Conservation (phyloP, 2,888 invertebrate species). For the Pogonocherus hispidulus region DNA sequence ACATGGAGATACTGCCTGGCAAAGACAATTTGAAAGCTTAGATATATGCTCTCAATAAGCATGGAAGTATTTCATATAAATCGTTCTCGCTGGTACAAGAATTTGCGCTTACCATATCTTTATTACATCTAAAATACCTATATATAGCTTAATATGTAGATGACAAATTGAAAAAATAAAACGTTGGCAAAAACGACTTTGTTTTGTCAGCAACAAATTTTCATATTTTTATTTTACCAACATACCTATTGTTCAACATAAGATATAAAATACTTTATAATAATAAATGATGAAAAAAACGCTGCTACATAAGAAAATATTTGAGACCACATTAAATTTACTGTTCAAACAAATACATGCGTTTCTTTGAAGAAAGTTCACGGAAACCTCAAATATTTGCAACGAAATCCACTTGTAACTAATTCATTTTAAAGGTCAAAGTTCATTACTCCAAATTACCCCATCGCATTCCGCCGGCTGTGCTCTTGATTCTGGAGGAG, state of each 20-base stretch:
- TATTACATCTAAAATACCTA: neutral
- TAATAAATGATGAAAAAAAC: too few species aligned
- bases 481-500: constrained; percentile 6
- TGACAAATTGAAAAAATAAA: too few species aligned
- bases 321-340: too few species aligned
- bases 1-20: neutral
- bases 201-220: too few species aligned
- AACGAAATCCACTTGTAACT: neutral
- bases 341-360: too few species aligned
- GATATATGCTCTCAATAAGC: neutral
- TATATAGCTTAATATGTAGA: too few species aligned
- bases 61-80: neutral
- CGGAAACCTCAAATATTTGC: neutral
- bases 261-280: too few species aligned
- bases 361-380: neutral
- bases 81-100: neutral
- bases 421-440: constrained; percentile 15
- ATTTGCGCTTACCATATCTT: neutral
- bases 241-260: too few species aligned
- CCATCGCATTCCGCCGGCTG: constrained; percentile 19
- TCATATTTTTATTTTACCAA: too few species aligned
- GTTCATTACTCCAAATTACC: constrained; percentile 15
- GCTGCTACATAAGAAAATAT: too few species aligned
- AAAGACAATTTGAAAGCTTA: neutral
- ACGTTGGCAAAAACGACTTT: too few species aligned